Evolutionary conservation across 2,797 vertebrate species (phyloP), one percentile per base, ranked within the genome.

Genomic region (Sciurus vulgaris): DNA sequence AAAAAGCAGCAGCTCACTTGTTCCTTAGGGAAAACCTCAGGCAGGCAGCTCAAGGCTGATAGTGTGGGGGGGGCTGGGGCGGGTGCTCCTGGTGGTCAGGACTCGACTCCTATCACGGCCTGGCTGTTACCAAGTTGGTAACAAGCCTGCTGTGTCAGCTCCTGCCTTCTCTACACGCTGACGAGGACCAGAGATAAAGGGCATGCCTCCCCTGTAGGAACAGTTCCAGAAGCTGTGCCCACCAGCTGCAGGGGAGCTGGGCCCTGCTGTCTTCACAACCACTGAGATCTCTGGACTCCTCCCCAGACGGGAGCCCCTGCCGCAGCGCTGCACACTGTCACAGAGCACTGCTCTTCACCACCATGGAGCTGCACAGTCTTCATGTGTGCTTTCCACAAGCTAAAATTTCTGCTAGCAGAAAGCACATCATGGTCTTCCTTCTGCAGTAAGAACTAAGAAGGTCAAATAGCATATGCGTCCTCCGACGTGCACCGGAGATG

Each of bases 11-110:
- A 9, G 41, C 7, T 54, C 24, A 13, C 20, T 41, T 30, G 41
- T 72, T 12, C 54, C 61, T 63, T 79, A 54, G 49, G 72, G 83
- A 9, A 49, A 49, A 73, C 15, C 47, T 26, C 13, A 72, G 20
- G 61, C 18, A 33, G 6, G 11, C 1, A 26, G 8, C 47, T 86
- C 51, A 49, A 26, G 30, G 44, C 47, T 65, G 30, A 33, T 10
- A 15, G 56, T 7, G 24, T 59, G 56, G 56, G 22, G 3, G 56
- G 22, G 56, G 38, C 38, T 7, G 54, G 14, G 18, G 51, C 51
- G 4, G 5, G 30, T 24, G 26, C 61, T 22, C 24, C 0, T 13
- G 28, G 41, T 3, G 0, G 54, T 35, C 38, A 70, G 14, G 14
- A 26, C 35, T 7, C 11, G 3, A 38, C 12, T 72, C 49, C 87